Base-by-base conservation (phyloP, 2,113 vertebrate species). In the Girardinichthys multiradiatus region DNA sequence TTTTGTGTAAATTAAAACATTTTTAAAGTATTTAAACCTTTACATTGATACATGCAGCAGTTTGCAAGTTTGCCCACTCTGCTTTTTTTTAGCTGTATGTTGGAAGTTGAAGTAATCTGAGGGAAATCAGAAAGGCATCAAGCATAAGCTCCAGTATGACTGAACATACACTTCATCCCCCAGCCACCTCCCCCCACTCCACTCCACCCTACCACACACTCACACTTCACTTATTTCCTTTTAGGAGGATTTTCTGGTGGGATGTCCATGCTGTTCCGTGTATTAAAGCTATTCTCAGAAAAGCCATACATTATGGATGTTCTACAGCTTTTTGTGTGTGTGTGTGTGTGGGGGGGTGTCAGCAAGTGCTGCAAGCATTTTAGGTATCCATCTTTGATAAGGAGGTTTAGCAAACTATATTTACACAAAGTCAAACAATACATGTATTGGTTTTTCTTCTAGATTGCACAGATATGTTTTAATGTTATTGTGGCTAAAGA, bases 261-360 rank as follows among this genome's bases (percentile, higher is more conserved):
- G 68, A 78, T 80, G 83, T 83, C 84, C 68, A 27, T 70, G 68
- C 69, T 74, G 71, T 72, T 77, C 64, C 48, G 8, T 68, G 79
- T 68, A 63, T 80, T 82, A 63, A 77, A 90, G 87, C 89, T 92
- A 92, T 94, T 94, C 91, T 92, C 82, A 93, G 92, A 78, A 64
- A 51, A 64, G 29, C 71, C 84, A 93, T 94, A 80, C 83, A 94
- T 94, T 91, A 94, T 94, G 81, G 88, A 94, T 94, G 84, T 80
- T 66, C 66, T 71, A 12, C 80, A 86, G 82, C 83, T 81, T 90
- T 85, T 81, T 90, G 74, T 76, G 42, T n/a, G n/a, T n/a, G n/a
- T n/a, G n/a, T n/a, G n/a, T n/a, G n/a, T n/a, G 42, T 17, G 42
- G 33, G 61, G 67, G 33, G 61, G 68, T 48, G 31, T 35, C 78